These are phyloP conservation scores for Heteractis magnifica DNA, from an alignment of 92 coral and sea anemone genomes.

Conservation along the genomic window DNA sequence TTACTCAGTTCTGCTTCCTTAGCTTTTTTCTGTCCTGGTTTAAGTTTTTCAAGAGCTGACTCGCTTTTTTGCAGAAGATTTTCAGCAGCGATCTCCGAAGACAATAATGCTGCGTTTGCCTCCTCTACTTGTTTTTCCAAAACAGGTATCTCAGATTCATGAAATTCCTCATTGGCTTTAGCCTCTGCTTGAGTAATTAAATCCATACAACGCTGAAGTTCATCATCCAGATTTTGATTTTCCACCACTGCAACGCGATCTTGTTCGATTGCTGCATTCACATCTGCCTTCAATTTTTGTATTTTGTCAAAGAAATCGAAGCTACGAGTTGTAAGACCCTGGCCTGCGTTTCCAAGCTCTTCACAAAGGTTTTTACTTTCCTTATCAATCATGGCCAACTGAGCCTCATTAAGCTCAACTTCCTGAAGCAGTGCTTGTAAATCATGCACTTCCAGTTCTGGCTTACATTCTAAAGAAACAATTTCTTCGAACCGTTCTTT, in stretches of 20 bases:
- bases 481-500: constrained; percentile 36
- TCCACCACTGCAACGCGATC: constrained; percentile 43
- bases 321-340: constrained; percentile 36
- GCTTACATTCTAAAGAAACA: constrained; percentile 15
- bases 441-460: constrained; percentile 35
- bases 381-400: constrained; percentile 20
- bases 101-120: constrained; percentile 37
- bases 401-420: constrained; percentile 39
- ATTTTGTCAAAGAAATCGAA: constrained; percentile 54
- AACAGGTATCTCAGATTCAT: constrained; percentile 21
- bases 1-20: constrained; percentile 45
- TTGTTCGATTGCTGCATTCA: constrained; percentile 41
- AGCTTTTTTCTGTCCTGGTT: constrained; percentile 55
- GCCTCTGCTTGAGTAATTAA: constrained; percentile 53
- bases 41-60: constrained; percentile 43
- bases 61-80: constrained; percentile 38
- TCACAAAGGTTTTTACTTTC: constrained; percentile 12
- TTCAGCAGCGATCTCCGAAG: constrained; percentile 52
- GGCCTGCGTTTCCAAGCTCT: constrained; percentile 28
- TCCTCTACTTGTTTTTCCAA: constrained; percentile 45
- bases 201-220: constrained; percentile 53
- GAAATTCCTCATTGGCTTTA: constrained; percentile 31
- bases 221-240: constrained; percentile 46
- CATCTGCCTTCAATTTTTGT: constrained; percentile 52
- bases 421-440: constrained; percentile 40